Conservation (phyloP, 2,888 invertebrate genomes). For the Heliconius charithonia region DNA sequence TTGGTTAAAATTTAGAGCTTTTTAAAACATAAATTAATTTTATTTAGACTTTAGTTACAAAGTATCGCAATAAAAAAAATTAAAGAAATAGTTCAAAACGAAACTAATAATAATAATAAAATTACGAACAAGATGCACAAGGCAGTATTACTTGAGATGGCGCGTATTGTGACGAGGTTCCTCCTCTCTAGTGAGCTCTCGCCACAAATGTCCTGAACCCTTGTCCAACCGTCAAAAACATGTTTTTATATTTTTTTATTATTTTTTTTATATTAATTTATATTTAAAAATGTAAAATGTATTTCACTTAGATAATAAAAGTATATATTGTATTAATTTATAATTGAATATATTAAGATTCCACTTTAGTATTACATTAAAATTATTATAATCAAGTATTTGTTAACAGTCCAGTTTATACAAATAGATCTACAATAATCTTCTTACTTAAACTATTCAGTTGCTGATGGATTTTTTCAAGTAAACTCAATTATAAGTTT, state of each 20-base stretch:
- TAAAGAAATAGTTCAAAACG: too few relatives aligned
- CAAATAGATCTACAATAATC: not conserved
- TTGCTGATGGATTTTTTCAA: too few relatives aligned
- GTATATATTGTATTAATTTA: not conserved
- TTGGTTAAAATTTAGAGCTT: constrained; percentile 27
- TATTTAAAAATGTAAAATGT: too few relatives aligned
- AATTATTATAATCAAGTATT: constrained; percentile 1
- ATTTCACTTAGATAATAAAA: too few relatives aligned
- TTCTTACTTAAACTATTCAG: not conserved
- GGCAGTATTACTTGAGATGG: too few relatives aligned
- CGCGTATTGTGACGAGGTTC: too few relatives aligned
- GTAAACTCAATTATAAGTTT: too few relatives aligned
- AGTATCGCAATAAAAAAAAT: not conserved
- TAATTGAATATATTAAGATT: constrained; percentile 19
- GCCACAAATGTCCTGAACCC: too few relatives aligned
- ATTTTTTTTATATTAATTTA: too few relatives aligned
- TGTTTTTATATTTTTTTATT: too few relatives aligned
- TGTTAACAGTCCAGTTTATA: not conserved
- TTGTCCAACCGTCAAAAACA: too few relatives aligned
- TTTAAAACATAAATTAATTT: constrained; percentile 3
- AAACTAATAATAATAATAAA: not conserved
- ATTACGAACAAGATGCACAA: not conserved
- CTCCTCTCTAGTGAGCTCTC: too few relatives aligned
- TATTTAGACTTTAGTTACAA: not conserved
- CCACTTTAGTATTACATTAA: not conserved